These are phyloP conservation scores for Ashinkailepas kermadecensis DNA, from an alignment of 2,888 invertebrate genomes.

Conservation along the genomic window DNA sequence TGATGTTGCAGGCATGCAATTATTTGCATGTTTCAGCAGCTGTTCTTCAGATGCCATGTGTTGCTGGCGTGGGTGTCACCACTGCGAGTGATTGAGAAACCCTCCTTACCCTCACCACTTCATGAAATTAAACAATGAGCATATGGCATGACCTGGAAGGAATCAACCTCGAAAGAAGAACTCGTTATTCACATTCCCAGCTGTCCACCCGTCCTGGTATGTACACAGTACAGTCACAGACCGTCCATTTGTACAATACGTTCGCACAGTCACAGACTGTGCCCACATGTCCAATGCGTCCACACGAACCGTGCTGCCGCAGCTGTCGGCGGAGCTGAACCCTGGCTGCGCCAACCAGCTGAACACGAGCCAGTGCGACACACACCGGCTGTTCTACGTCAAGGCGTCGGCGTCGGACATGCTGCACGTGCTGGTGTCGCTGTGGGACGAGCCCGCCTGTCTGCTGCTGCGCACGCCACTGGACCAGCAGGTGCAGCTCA, in stretches of 20 bases:
- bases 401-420: background rate
- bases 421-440: slow-evolving; percentile 4
- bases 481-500: background rate
- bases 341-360: background rate
- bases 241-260: background rate
- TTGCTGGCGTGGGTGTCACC: too few species aligned
- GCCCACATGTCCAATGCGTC: background rate
- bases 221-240: too few species aligned
- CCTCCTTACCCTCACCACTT: too few species aligned
- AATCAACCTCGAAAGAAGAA: too few species aligned
- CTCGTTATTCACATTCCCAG: too few species aligned
- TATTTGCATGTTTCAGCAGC: too few species aligned
- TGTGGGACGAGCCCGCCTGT: background rate
- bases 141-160: too few species aligned
- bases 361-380: background rate
- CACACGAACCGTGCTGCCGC: background rate
- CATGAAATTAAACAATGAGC: too few species aligned
- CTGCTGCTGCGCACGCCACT: background rate
- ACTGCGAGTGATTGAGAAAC: too few species aligned
- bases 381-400: background rate
- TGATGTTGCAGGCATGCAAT: too few species aligned
- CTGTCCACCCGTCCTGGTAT: too few species aligned
- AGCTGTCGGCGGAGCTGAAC: background rate
- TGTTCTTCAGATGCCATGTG: too few species aligned
- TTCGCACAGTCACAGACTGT: background rate